Base-by-base conservation (phyloP, 2,888 invertebrate genomes). In the Malachius bipustulatus region DNA sequence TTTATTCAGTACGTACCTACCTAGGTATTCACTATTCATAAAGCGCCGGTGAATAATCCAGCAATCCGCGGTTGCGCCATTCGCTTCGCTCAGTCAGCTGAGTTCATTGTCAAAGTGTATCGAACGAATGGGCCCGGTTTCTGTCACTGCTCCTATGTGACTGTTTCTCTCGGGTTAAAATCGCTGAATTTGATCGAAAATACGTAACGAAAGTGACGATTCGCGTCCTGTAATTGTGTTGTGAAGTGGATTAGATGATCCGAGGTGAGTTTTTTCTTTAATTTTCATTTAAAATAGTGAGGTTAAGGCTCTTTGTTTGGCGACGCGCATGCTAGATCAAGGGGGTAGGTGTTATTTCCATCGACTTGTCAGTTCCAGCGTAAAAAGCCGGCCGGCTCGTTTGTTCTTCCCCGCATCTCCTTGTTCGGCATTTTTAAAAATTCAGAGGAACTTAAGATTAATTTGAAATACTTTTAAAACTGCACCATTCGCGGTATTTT, bases 21-120 rank as follows among this genome's bases (percentile, higher is more conserved):
- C n/a, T n/a, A n/a, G n/a, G n/a, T n/a, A n/a, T n/a, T n/a, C n/a
- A n/a, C n/a, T n/a, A n/a, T n/a, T n/a, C n/a, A n/a, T n/a, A n/a
- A n/a, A n/a, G n/a, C n/a, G n/a, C n/a, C n/a, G n/a, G n/a, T n/a
- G n/a, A n/a, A n/a, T n/a, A n/a, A n/a, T n/a, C n/a, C n/a, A n/a
- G 24, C 24, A 34, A 24, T 26, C 14, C n/a, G 53, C 52, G 52
- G 41, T 52, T 55, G 55, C 55, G 55, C 55, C 51, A 53, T 49
- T 45, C 46, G 41, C 40, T 42, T 49, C 48, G 49, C 50, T 51
- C 52, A 55, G 55, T 56, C 57, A 58, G 57, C 58, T 58, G 57
- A 53, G 55, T 54, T 56, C 54, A 53, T 54, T 57, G 56, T 58
- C 56, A 56, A 56, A 55, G 53, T 51, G 55, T 56, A 56, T 57